Evolutionary conservation across 2,888 invertebrate species (phyloP).

Genomic region (Halocaridina rubra): DNA sequence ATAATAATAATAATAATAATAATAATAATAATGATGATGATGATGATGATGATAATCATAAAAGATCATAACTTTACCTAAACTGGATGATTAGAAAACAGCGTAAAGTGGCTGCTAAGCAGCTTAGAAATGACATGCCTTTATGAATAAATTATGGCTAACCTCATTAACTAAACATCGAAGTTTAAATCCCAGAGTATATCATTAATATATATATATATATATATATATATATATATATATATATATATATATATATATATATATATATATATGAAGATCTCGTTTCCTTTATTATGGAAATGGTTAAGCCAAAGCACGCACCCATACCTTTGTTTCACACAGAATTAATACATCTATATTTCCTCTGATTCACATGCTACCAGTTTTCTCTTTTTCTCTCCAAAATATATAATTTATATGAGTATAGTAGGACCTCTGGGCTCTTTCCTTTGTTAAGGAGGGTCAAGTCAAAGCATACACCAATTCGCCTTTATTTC

Average conservation of each 20-base stretch:
- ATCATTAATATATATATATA: conserved; percentile 21
- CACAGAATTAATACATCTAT: conserved; percentile 12
- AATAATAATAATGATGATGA: too few species aligned
- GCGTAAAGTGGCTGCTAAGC: too few species aligned
- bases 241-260: conserved; percentile 16
- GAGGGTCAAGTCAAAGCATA: too few species aligned
- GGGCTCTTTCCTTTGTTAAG: too few species aligned
- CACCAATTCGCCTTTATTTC: too few species aligned
- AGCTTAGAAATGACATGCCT: too few species aligned
- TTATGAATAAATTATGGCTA: background rate
- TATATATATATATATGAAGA: conserved; percentile 28
- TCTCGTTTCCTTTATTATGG: background rate
- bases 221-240: conserved; percentile 22
- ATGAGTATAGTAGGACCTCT: too few species aligned
- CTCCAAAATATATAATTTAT: too few species aligned
- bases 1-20: too few species aligned
- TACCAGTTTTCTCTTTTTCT: background rate
- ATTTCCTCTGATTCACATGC: background rate
- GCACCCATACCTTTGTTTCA: background rate
- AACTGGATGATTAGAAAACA: too few species aligned
- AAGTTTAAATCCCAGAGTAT: background rate
- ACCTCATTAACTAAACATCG: background rate
- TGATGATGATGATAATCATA: too few species aligned
- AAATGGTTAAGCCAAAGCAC: background rate
- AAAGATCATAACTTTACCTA: too few species aligned